Conservation (phyloP, 2,888 invertebrate species). For the Lasioglossum lativentre region DNA sequence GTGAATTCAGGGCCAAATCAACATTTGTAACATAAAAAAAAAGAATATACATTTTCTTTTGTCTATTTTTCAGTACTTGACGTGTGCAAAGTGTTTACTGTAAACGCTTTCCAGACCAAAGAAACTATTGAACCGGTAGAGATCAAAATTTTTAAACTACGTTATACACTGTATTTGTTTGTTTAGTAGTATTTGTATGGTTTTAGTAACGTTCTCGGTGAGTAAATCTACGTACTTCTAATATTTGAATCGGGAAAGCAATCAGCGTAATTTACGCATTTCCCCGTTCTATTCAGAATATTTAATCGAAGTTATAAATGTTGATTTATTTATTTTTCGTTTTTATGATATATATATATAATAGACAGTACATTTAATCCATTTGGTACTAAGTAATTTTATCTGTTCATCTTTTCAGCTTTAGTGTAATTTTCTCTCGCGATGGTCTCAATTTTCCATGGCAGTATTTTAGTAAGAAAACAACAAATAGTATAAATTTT, state of each 20-base stretch:
- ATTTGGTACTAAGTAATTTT: slow-evolving; percentile 63
- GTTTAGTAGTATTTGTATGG: slow-evolving; percentile 56
- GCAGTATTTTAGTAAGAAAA: slow-evolving; percentile 28
- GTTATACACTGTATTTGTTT: slow-evolving; percentile 52
- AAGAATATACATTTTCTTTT: slow-evolving; percentile 53
- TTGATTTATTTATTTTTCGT: slow-evolving; percentile 78
- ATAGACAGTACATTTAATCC: slow-evolving; percentile 60
- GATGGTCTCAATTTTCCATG: slow-evolving; percentile 42
- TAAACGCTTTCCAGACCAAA: slow-evolving; percentile 37
- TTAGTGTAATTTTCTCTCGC: slow-evolving; percentile 40
- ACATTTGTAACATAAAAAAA: slow-evolving; percentile 79
- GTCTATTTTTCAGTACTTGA: slow-evolving; percentile 50
- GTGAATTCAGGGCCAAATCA: slow-evolving; percentile 84
- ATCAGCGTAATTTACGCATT: slow-evolving; percentile 6
- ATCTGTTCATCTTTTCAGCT: slow-evolving; percentile 63
- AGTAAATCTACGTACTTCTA: slow-evolving; percentile 53
- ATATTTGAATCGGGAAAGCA: slow-evolving; percentile 21
- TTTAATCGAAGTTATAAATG: slow-evolving; percentile 77
- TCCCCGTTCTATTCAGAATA: slow-evolving; percentile 28
- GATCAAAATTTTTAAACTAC: slow-evolving; percentile 35
- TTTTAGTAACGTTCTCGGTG: slow-evolving; percentile 56
- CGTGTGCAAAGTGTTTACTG: slow-evolving; percentile 40
- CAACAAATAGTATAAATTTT: slow-evolving; percentile 21
- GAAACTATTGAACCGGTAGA: slow-evolving; percentile 34
- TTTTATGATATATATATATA: slow-evolving; percentile 63